Evolutionary conservation across 2,113 vertebrate species (phyloP), one percentile per base, ranked within the genome.

Genomic region (Carettochelys insculpta): DNA sequence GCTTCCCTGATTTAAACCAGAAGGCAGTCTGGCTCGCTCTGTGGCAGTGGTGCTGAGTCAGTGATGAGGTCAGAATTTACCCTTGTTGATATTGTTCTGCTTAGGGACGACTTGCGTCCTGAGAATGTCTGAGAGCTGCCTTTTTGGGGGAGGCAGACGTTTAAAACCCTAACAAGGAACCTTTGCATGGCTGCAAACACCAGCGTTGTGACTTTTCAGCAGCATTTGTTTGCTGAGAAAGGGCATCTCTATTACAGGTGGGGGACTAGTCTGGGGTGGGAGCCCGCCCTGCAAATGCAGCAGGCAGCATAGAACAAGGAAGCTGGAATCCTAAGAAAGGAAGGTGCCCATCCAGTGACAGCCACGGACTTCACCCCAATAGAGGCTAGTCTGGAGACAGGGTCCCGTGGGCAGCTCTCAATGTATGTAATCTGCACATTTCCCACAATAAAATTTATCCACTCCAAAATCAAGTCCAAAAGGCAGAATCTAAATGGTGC

Each of bases 331-430:
- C 16, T 8, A n/a, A 34, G 61, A 16, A 65, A n/a, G 61, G 31
- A 34, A 20, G 2, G 16, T 8, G 34, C 17, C 34, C 61, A n/a
- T 34, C 34, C 17, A 65, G 31, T 19, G 34, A 65, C 34, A 65
- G 61, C 19, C 16, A 4, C 10, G 16, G 61, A 34, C 17, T 38
- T n/a, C 61, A 3, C 61, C n/a, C 5, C 34, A 10, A 16, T 6
- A 4, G 12, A 34, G 58, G 31, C 31, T 2, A 31, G 58, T 9
- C 31, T 3, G 3, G 7, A 8, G 16, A 16, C 31, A n/a, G 34
- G 1, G 19, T 1, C 8, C 17, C 61, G 8, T 4, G n/a, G 19
- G 8, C 61, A n/a, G 17, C 34, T n/a, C 34, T 10, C 2, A 34
- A 20, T 38, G n/a, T n/a, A 20, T 68, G 61, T 38, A 2, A n/a